Base-by-base conservation (phyloP, 1,140 invertebrate species). In the Drosophila equinoxialis region DNA sequence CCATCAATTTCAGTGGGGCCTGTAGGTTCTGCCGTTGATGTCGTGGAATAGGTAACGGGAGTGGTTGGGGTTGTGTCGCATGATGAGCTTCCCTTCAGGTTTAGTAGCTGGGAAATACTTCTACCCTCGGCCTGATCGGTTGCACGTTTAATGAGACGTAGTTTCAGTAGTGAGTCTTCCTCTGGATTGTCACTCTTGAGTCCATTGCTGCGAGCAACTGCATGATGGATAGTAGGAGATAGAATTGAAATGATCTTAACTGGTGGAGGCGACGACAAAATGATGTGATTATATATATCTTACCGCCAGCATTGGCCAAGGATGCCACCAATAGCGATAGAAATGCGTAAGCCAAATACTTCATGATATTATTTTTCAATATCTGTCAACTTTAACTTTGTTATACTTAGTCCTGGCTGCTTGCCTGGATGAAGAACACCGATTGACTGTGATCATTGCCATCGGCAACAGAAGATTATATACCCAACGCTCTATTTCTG, bases 391-490 rank as follows among this genome's bases (percentile, higher is more conserved):
- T 54, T 10, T 35, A 30, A 39, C 17, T 6, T 68, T 37, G 10
- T 10, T 62, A 6, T 54, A n/a, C n/a, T n/a, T n/a, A 3, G 37
- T 68, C 64, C 30, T 64, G 54, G 30, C 35, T 55, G 61, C 55
- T 80, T 81, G 79, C 80, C 73, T 71, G 45, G 33, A 77, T 77
- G 67, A 89, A 77, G 77, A 65, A 65, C 77, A 71, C 80, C 54
- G 68, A 10, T 84, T 67, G 74, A 87, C 84, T 87, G 84, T 87
- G 84, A 51, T 65, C 55, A 58, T 63, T 89, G 74, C 68, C 80
- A 83, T 45, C 37, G 51, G 51, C 60, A 39, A 58, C 26, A 8
- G 42, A 67, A 60, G 74, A 65, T 87, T 87, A 87, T 87, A 87
- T 87, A 87, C 80, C 80, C 83, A 33, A 65, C 69, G 74, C 65